These are phyloP conservation scores for Chinchilla lanigera DNA, from an alignment of 2,113 vertebrate genomes.

Conservation along the genomic window DNA sequence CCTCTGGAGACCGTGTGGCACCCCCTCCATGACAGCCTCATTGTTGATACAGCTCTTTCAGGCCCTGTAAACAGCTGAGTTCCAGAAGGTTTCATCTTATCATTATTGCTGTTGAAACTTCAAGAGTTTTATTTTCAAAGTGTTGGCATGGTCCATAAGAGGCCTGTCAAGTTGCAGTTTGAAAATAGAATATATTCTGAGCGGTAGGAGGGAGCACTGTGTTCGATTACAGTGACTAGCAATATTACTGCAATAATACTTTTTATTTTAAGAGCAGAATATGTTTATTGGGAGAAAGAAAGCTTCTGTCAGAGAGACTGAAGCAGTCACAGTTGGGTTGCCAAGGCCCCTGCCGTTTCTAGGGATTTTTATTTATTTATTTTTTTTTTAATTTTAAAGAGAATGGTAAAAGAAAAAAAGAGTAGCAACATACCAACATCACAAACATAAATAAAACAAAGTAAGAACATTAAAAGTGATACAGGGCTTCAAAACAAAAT, in stretches of 20 bases:
- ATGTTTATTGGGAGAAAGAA: too few relatives aligned
- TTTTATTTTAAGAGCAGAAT: too few relatives aligned
- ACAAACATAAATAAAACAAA: too few relatives aligned
- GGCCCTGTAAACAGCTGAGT: constrained; percentile 21
- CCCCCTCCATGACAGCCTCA: constrained; percentile 32
- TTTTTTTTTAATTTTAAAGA: too few relatives aligned
- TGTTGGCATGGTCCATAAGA: constrained; percentile 38
- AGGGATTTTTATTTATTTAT: too few relatives aligned
- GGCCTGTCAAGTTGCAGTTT: constrained; percentile 52
- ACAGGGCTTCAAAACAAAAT: too few relatives aligned
- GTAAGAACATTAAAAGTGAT: too few relatives aligned
- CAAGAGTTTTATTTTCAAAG: constrained; percentile 70
- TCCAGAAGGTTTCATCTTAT: constrained; percentile 67
- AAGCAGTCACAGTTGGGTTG: too few relatives aligned
- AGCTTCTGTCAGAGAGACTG: too few relatives aligned
- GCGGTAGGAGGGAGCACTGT: background rate
- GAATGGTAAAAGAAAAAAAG: too few relatives aligned
- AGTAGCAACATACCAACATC: too few relatives aligned
- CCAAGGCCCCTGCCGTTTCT: too few relatives aligned
- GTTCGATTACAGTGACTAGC: background rate
- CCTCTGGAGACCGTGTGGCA: constrained; percentile 68
- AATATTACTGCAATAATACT: background rate
- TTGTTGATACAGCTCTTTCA: constrained; percentile 46
- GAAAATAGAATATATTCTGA: constrained; percentile 4
- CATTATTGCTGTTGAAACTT: constrained; percentile 66